Evolutionary conservation across 2,888 invertebrate genomes (phyloP).

Genomic region (Drosophila infuscata): DNA sequence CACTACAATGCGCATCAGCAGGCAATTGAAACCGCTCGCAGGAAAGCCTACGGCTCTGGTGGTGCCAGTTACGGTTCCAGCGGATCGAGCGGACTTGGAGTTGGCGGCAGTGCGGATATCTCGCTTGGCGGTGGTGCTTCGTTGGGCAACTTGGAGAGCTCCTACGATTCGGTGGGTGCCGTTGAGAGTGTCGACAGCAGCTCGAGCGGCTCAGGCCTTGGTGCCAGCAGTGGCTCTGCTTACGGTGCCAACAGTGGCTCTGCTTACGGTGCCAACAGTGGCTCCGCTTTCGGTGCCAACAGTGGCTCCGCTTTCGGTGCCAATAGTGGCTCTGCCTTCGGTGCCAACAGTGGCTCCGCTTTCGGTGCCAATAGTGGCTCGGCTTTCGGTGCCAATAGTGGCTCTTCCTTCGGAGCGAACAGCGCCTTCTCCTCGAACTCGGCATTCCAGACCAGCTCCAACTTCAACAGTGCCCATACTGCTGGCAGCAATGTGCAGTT

Average conservation of each 20-base stretch:
- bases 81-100: conserved; percentile 40
- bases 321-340: conserved; percentile 26
- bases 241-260: not conserved
- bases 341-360: conserved; percentile 22
- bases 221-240: conserved; percentile 46
- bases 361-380: conserved; percentile 59
- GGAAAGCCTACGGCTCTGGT: conserved; percentile 48
- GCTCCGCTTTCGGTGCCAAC: conserved; percentile 26
- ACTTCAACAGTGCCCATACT: conserved; percentile 63
- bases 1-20: conserved; percentile 82
- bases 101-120: conserved; percentile 30
- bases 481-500: conserved; percentile 70
- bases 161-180: conserved; percentile 72
- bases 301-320: conserved; percentile 67
- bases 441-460: conserved; percentile 51
- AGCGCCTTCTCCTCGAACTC: conserved; percentile 59
- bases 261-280: not conserved
- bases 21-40: conserved; percentile 82
- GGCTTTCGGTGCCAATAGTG: not conserved
- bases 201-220: conserved; percentile 58
- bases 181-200: conserved; percentile 51
- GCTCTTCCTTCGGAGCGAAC: conserved; percentile 61
- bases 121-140: conserved; percentile 12
- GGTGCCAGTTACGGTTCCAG: conserved; percentile 25
- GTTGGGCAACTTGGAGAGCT: conserved; percentile 60